Conservation (phyloP, 2,113 vertebrate species). For the Merops nubicus region DNA sequence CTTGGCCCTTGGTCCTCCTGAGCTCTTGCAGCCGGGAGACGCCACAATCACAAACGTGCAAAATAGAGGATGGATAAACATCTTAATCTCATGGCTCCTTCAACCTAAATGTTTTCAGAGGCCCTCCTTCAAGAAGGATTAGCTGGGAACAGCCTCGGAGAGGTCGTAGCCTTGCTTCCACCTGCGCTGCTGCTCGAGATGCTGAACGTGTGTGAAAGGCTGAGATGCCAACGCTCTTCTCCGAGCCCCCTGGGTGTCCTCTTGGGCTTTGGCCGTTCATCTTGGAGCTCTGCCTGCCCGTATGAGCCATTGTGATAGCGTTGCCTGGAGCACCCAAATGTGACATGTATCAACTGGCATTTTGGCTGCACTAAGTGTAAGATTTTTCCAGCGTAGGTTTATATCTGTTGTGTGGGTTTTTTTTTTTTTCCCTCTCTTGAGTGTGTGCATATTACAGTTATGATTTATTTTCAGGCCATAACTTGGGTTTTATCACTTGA, state of each 20-base stretch:
- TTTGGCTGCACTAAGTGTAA: slow-evolving; percentile 52
- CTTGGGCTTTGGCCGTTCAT: not conserved
- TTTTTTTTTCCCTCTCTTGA: not conserved
- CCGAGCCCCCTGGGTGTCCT: slow-evolving; percentile 30
- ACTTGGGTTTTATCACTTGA: slow-evolving; percentile 41
- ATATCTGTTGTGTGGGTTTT: not conserved
- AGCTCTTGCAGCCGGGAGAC: slow-evolving; percentile 18
- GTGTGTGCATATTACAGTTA: not conserved
- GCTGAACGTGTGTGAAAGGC: slow-evolving; percentile 15
- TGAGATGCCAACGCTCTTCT: slow-evolving; percentile 38
- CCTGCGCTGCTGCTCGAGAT: not conserved
- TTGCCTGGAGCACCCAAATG: slow-evolving; percentile 36
- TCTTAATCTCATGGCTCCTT: slow-evolving; percentile 46
- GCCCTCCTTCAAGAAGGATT: slow-evolving; percentile 34
- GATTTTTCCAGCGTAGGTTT: slow-evolving; percentile 61
- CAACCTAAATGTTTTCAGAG: slow-evolving; percentile 28
- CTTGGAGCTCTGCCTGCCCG: slow-evolving; percentile 59
- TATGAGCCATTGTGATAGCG: slow-evolving; percentile 60
- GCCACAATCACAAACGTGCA: not conserved
- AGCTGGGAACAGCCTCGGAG: not conserved
- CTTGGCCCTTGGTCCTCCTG: slow-evolving; percentile 20
- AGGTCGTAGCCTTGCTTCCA: not conserved
- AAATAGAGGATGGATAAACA: slow-evolving; percentile 45
- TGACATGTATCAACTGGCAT: slow-evolving; percentile 56
- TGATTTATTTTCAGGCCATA: slow-evolving; percentile 54